Base-by-base conservation (phyloP, 2,797 vertebrate genomes). In the Natrix natrix region DNA sequence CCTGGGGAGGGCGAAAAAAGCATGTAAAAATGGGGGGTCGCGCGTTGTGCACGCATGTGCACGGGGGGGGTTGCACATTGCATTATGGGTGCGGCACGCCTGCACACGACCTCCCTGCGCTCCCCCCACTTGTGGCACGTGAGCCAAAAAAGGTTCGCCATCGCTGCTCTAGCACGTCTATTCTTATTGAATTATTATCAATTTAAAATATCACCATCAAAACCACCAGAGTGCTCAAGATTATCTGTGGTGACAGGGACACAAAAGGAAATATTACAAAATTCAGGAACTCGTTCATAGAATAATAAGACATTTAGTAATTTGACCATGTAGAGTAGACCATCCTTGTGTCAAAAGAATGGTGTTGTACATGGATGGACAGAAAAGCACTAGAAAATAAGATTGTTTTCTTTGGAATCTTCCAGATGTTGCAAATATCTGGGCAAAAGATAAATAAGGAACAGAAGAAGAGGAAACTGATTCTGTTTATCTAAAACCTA, bases 281-380 rank as follows among this genome's bases (percentile, higher is more conserved):
- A 57, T 43, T 91, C 93, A 90, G 57, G 32, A 95, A 96, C 94
- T 89, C 8, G 83, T 22, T 90, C 26, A 55, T 13, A 78, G 55
- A 12, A 56, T 60, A 0, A 89, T 14, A 89, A 8, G 60, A 0
- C 61, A 43, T 92, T 92, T 94, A 94, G 74, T 94, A 54, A 88
- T 59, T 74, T n/a, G 26, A 88, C 88, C 91, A 48, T 54, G 0
- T 83, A 14, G 55, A 0, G 0, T 83, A 14, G 55, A 0, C 22
- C 59, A 86, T 69, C 61, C 59, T 91, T 61, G 91, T 54, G 88
- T 32, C 90, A 0, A 1, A 5, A 91, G 17, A 91, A 32, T 12
- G 1, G 69, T 2, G 91, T 92, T 94, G 52, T 89, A 86, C 28
- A 16, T 5, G 8, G 63, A 94, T 2, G 22, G 48, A 3, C 91